Conservation (phyloP, 2,888 invertebrate species). For the Pheosia tremula region DNA sequence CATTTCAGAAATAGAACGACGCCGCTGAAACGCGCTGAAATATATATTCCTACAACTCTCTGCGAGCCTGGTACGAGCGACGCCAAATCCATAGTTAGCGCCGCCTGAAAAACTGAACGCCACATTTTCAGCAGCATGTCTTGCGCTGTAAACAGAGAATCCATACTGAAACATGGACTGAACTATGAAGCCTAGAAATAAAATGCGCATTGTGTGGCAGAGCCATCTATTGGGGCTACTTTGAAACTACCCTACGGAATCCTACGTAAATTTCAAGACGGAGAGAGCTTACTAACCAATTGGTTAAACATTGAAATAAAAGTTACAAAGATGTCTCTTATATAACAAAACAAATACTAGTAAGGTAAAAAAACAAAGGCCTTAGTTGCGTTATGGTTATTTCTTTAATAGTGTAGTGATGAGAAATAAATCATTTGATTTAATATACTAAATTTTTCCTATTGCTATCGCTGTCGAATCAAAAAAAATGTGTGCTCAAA, state of each 20-base stretch:
- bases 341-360: too few species aligned
- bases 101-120: slow-evolving; percentile 51
- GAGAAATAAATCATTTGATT: too few species aligned
- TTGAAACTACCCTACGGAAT: not conserved
- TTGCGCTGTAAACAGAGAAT: not conserved
- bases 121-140: slow-evolving; percentile 36
- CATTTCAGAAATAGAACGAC: slow-evolving; percentile 41
- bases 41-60: slow-evolving; percentile 39
- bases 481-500: too few species aligned
- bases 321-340: too few species aligned
- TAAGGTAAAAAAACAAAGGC: too few species aligned
- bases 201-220: slow-evolving; percentile 7
- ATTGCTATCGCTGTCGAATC: too few species aligned
- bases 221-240: slow-evolving; percentile 23
- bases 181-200: not conserved
- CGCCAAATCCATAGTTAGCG: slow-evolving; percentile 72
- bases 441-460: too few species aligned
- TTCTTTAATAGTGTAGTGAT: too few species aligned
- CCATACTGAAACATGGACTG: not conserved
- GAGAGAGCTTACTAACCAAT: too few species aligned
- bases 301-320: too few species aligned
- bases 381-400: too few species aligned
- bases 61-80: slow-evolving; percentile 65
- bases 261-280: too few species aligned
- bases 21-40: slow-evolving; percentile 60